Conservation (phyloP, 2,888 invertebrate genomes). For the Caenorhabditis parvicauda region DNA sequence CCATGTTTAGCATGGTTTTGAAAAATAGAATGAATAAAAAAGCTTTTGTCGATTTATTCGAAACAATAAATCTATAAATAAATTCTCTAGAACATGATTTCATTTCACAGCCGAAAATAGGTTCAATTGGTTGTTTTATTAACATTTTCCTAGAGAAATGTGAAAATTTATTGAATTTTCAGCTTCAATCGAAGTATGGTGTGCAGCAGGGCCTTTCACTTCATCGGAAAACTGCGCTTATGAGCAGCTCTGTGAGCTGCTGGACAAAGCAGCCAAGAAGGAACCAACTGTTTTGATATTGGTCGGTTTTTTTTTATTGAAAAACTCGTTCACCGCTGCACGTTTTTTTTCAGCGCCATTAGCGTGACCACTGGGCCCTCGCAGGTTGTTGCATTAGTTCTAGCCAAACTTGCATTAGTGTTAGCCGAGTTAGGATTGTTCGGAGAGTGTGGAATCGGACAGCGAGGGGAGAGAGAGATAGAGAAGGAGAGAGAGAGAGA, state of each 20-base stretch:
- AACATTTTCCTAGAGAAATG: background rate
- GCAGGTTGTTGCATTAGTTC: too few relatives aligned
- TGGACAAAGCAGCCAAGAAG: conserved; percentile 16
- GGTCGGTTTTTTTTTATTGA: conserved; percentile 8
- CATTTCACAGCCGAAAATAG: too few relatives aligned
- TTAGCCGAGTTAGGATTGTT: too few relatives aligned
- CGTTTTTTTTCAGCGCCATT: too few relatives aligned
- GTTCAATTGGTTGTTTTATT: background rate
- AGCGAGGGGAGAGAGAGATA: too few relatives aligned
- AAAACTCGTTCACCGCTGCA: background rate
- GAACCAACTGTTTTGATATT: conserved; percentile 22
- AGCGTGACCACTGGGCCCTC: too few relatives aligned
- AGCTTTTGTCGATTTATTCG: background rate
- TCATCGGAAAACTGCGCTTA: conserved; percentile 22
- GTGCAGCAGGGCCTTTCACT: conserved; percentile 32
- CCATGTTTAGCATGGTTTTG: too few relatives aligned
- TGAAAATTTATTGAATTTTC: background rate
- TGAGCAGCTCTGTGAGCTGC: conserved; percentile 27
- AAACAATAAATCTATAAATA: background rate
- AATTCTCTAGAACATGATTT: background rate
- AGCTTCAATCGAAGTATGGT: conserved; percentile 23
- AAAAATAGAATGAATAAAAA: too few relatives aligned
- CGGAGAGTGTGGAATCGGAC: too few relatives aligned
- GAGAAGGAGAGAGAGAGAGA: too few relatives aligned
- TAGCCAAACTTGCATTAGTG: too few relatives aligned